Conservation (phyloP, 2,113 vertebrate species). For the Corydoras sp. region DNA sequence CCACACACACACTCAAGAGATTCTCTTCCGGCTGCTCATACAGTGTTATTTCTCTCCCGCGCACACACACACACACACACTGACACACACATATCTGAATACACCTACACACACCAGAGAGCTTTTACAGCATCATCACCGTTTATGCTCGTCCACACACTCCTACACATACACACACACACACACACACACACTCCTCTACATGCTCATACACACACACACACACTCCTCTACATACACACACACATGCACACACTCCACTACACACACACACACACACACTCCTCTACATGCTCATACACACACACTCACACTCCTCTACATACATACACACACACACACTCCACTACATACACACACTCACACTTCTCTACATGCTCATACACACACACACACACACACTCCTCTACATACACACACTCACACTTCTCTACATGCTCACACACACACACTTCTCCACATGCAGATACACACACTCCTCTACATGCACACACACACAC, state of each 20-base stretch:
- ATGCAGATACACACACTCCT: background rate
- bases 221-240: too few relatives aligned
- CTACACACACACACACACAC: too few relatives aligned
- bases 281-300: too few relatives aligned
- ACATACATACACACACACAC: background rate
- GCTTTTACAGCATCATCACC: too few relatives aligned
- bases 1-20: background rate
- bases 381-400: too few relatives aligned
- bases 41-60: background rate
- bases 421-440: too few relatives aligned
- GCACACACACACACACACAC: background rate
- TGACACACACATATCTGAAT: background rate
- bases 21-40: background rate
- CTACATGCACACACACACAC: background rate
- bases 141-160: background rate
- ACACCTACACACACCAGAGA: background rate
- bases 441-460: background rate
- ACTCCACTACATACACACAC: background rate
- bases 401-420: background rate
- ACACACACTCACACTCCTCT: background rate
- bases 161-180: background rate
- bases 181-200: background rate
- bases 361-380: background rate
- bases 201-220: too few relatives aligned
- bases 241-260: too few relatives aligned